Evolutionary conservation across 2,797 vertebrate genomes (phyloP), one percentile per base, ranked within the genome.

Genomic region (Xerus rutilus): DNA sequence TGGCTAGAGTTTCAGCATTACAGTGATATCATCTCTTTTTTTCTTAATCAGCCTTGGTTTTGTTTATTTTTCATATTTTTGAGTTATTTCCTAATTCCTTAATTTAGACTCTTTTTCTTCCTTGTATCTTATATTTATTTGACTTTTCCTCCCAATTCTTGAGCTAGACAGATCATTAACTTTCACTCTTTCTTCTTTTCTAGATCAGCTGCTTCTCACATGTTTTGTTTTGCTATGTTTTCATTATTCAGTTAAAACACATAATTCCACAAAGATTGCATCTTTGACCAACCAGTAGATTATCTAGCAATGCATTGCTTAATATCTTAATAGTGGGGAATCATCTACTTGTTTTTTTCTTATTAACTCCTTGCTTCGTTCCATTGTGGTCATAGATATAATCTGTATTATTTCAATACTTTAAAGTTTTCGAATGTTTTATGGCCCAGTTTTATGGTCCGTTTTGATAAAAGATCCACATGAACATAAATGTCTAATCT

Each of bases 221-320:
- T 64, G 47, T 91, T 93, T 77, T 79, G n/a, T 76, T 86, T n/a
- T 70, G 7, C 52, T 81, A 39, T 47, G 28, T 89, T 82, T 90
- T 86, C 72, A 52, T 88, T 39, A 59, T 85, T 88, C 12, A 72
- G 15, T 65, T 89, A 85, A 97, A 70, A 67, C n/a, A 62, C 83
- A 64, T 78, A 81, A 7, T 77, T 78, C 23, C 47, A 69, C 3
- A 78, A 21, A 59, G 15, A 84, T 64, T 54, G 15, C 17, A 15
- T 89, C 11, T 81, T 74, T 54, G 7, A 69, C 10, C 4, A 23
- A 69, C 10, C 4, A 23, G 57, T 17, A 1, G 18, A 17, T 67
- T 86, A 86, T 70, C 73, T 81, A 47, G 9, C 52, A 59, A 43
- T 49, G 4, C 8, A 13, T 45, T 65, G 47, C 6, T 73, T 82